Evolutionary conservation across 2,888 invertebrate genomes (phyloP).

Genomic region (Metallyticus violacea): DNA sequence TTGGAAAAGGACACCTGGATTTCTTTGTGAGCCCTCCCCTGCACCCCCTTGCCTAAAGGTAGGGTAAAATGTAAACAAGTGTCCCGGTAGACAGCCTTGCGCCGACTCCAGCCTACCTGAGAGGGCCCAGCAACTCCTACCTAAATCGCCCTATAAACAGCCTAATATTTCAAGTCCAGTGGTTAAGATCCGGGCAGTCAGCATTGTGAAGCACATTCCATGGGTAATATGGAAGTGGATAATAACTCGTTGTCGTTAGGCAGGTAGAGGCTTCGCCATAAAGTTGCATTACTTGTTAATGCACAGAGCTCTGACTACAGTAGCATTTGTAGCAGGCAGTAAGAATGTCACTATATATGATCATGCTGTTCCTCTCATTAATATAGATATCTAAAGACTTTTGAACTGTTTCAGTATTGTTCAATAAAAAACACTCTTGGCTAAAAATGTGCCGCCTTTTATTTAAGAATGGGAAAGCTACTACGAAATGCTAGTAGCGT

Average conservation of each 20-base stretch:
- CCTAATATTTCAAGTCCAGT: constrained; percentile 7
- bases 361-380: no score
- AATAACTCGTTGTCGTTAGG: not conserved
- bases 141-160: constrained; percentile 21
- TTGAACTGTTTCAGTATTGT: no score
- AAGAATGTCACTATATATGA: no score
- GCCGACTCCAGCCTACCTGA: constrained; percentile 1
- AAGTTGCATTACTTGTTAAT: not conserved
- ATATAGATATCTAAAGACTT: no score
- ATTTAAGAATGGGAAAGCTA: no score
- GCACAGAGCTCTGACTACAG: not conserved
- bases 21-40: not conserved
- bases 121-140: no score
- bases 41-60: constrained; percentile 2
- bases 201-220: not conserved
- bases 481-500: no score
- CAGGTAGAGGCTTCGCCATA: not conserved
- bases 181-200: no score
- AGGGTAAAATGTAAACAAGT: constrained; percentile 26
- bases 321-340: no score
- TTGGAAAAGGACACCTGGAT: constrained; percentile 24
- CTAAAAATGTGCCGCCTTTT: no score
- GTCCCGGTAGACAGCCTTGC: constrained; percentile 27
- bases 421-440: no score
- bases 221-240: not conserved